Base-by-base conservation (phyloP, 1,140 invertebrate genomes). In the Delia radicum region DNA sequence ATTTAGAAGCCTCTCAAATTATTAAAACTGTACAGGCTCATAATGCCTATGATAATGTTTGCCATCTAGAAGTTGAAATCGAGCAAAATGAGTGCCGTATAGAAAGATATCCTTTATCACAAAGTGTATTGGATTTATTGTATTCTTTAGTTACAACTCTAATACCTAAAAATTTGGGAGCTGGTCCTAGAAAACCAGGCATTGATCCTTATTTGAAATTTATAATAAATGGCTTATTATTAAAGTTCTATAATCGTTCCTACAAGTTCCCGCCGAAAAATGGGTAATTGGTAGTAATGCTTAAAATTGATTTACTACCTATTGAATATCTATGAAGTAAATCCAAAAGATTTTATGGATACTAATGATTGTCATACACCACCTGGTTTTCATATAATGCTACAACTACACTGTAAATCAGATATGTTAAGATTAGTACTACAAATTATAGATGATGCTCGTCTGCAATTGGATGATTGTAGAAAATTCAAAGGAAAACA, bases 151-250 rank as follows among this genome's bases (percentile, higher is more conserved):
- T 94, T 7, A 90, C 92, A 79, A 92, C 91, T 18, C 90, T 91
- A 12, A 89, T 96, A 71, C 95, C 95, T 0, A 87, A 91, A 75
- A 90, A 92, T 15, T 87, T 97, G 6, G 95, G 95, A 6, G 92
- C 92, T 2, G 94, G 94, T 0, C 87, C 90, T 4, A 88, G 96
- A 15, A 90, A 91, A 62, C 94, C 95, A 2, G 95, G 96, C 1
- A 94, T 97, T 78, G 93, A 95, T 87, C 95, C 96, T 0, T 98
- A 98, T 83, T 85, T 98, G 13, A 90, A 93, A 4, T 97, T 96
- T 83, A 90, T 96, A 88, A 88, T 92, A 75, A 75, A 80, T 6
- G 75, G 77, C 0, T 81, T 83, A 27, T 15, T 85, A 21, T 28
- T 83, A 3, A 85, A 82, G 73, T 82, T 84, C 74, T 84, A 82